These are phyloP conservation scores for Embidobia sp. DNA, from an alignment of 2,888 invertebrate species.

Conservation along the genomic window DNA sequence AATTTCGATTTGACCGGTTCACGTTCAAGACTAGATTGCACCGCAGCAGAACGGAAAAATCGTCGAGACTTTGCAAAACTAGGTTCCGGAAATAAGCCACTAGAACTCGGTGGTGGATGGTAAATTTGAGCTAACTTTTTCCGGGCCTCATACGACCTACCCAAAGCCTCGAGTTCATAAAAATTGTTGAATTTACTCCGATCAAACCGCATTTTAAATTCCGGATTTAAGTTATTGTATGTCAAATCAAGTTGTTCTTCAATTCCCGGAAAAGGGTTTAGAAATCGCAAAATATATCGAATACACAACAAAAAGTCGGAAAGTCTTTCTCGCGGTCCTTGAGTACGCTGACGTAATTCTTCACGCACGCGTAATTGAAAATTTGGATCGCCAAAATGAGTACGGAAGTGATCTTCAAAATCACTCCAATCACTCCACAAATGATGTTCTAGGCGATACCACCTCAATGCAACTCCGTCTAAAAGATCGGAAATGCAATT, in stretches of 20 bases:
- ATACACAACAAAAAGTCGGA: conserved; percentile 2
- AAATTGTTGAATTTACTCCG: conserved; percentile 1
- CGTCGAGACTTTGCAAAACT: background rate
- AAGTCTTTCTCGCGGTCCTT: background rate
- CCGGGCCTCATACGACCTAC: conserved; percentile 1
- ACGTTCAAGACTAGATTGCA: too few species aligned
- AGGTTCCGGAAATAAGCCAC: background rate
- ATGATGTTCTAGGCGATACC: conserved; percentile 2
- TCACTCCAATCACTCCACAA: conserved; percentile 9
- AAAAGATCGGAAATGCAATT: background rate
- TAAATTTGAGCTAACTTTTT: background rate
- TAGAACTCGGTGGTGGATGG: background rate
- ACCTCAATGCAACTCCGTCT: conserved; percentile 1
- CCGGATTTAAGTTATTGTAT: conserved; percentile 21
- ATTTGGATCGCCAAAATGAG: conserved; percentile 28
- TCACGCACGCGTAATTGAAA: conserved; percentile 4
- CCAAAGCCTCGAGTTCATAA: conserved; percentile 12
- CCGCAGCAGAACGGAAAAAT: too few species aligned
- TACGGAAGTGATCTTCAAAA: conserved; percentile 22
- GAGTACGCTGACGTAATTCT: background rate
- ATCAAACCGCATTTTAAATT: conserved; percentile 3
- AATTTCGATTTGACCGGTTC: too few species aligned
- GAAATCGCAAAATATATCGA: conserved; percentile 18
- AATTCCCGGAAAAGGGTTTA: background rate
- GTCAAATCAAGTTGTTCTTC: conserved; percentile 7